Base-by-base conservation (phyloP, 1,140 invertebrate species). In the Mycetomoellerius zeteki region DNA sequence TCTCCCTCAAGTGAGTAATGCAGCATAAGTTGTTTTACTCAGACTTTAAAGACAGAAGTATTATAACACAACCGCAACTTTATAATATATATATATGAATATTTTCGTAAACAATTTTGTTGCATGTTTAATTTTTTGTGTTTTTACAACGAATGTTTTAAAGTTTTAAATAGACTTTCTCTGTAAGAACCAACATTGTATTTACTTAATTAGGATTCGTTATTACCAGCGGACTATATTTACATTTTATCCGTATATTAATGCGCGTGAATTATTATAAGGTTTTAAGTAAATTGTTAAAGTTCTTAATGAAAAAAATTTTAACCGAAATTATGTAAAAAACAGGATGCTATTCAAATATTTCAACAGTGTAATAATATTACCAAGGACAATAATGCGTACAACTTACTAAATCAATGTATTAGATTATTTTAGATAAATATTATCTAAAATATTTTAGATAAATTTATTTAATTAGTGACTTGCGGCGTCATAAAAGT, bases 11-110 rank as follows among this genome's bases (percentile, higher is more conserved):
- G 62, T 77, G 72, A 62, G 21, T 50, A 54, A 75, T 33, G 14
- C 62, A 86, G 89, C 72, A 77, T 82, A 85, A 12, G 81, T 90
- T 86, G 87, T 90, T 33, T 91, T 87, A 88, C 86, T 92, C 88
- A 65, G 86, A 85, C 54, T 56, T 86, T 78, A 80, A 56, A 86
- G 54, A 76, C 30, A 56, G 86, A 90, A 91, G 88, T 86, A 92
- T 93, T 90, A 88, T 37, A 60, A 77, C 43, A 67, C 52, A 67
- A 73, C 43, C 16, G 54, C 37, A 67, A 67, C 24, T 62, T 52
- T 54, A 67, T 62, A 60, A 86, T 91, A 60, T 87, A 90, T 87
- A 90, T 85, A 90, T 64, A 86, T 90, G 67, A 87, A 82, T 82
- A 85, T 81, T 85, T 58, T 80, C 64, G 76, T 69, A 81, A 88